Conservation (phyloP, 37 sponge, comb jelly and placozoan genomes). For the Sycon ciliatum region DNA sequence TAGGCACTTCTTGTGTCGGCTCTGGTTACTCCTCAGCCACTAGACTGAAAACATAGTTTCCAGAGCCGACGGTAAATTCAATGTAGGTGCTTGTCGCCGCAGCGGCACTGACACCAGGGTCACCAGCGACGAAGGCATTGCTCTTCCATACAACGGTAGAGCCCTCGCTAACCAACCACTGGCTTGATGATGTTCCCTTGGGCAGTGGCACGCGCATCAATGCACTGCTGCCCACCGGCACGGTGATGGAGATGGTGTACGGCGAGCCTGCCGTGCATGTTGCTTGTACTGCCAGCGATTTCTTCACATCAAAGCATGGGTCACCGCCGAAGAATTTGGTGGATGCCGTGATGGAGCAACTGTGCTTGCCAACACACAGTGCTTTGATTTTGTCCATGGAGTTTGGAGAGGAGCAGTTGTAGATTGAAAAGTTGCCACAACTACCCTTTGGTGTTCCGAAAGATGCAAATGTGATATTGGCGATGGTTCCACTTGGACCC, state of each 20-base stretch:
- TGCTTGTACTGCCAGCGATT: not conserved
- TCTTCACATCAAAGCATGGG: not conserved
- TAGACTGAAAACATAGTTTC: slow-evolving; percentile 2
- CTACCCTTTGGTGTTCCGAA: slow-evolving; percentile 10
- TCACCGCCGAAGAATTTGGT: not conserved
- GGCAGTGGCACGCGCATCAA: not conserved
- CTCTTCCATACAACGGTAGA: too few species aligned
- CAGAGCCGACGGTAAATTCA: not conserved
- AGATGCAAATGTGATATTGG: not conserved
- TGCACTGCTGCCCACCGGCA: not conserved
- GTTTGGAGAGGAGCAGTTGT: not conserved
- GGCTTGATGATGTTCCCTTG: too few species aligned
- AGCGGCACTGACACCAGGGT: not conserved
- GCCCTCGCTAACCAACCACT: too few species aligned
- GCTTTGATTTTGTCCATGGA: not conserved
- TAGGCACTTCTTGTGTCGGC: too few species aligned
- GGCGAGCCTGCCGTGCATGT: not conserved
- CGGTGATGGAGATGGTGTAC: not conserved
- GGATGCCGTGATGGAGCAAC: not conserved
- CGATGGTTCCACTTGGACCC: slow-evolving; percentile 2
- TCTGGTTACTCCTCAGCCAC: too few species aligned
- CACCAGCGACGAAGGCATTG: too few species aligned
- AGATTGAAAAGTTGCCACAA: slow-evolving; percentile 2
- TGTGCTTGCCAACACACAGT: not conserved
- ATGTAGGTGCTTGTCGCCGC: not conserved